These are phyloP conservation scores for Abramis brama DNA, from an alignment of 2,113 vertebrate species.

Conservation along the genomic window DNA sequence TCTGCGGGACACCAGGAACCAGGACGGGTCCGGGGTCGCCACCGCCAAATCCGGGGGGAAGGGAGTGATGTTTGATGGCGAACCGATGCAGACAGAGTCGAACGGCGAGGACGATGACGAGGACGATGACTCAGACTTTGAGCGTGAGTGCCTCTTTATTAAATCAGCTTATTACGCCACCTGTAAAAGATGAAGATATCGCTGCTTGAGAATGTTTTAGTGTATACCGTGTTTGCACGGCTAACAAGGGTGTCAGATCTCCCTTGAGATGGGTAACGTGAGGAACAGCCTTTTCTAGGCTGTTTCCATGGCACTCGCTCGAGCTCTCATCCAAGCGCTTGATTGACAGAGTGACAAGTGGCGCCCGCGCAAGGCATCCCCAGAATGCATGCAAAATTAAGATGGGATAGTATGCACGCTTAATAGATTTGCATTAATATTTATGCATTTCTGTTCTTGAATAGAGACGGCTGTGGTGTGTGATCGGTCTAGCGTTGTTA, in stretches of 20 bases:
- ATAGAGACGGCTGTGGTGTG: background rate
- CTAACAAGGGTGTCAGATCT: constrained; percentile 10
- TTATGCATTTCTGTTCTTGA: background rate
- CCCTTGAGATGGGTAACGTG: constrained; percentile 7
- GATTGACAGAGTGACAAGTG: constrained; percentile 33
- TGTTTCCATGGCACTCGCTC: constrained; percentile 48
- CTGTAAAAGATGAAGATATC: background rate
- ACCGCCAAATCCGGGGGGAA: constrained; percentile 68
- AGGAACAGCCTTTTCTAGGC: constrained; percentile 26
- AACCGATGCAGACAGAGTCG: constrained; percentile 87
- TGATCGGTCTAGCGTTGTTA: background rate
- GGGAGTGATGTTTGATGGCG: constrained; percentile 81
- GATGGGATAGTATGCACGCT: background rate
- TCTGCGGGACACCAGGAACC: constrained; percentile 82
- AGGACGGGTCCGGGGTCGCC: constrained; percentile 73
- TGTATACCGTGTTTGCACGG: background rate
- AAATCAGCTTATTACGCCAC: background rate
- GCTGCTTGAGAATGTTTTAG: background rate
- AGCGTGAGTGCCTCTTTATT: constrained; percentile 79
- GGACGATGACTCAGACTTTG: constrained; percentile 87
- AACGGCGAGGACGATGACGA: constrained; percentile 85
- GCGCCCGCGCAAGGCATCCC: constrained; percentile 20
- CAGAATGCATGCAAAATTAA: constrained; percentile 10
- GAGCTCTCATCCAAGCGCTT: constrained; percentile 35
- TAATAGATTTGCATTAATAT: constrained; percentile 34